Base-by-base conservation (phyloP, 2,113 vertebrate genomes). In the Melospiza georgiana region DNA sequence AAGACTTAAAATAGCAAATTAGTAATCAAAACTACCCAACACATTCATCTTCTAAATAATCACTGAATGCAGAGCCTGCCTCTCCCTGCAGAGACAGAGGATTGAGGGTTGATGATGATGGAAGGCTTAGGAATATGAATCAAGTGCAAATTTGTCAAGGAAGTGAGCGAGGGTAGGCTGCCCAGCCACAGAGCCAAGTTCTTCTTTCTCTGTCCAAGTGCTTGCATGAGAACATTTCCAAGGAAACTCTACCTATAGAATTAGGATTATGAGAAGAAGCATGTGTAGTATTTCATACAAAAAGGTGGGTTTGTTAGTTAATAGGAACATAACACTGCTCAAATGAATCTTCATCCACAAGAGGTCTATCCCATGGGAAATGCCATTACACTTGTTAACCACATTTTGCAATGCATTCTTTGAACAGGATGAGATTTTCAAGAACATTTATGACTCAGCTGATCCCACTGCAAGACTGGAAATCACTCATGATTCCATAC, bases 1-100 rank as follows among this genome's bases (percentile, higher is more conserved):
- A 1, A 2, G 57, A 82, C 94, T 97, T 96, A 97, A 98, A 98
- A 98, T 97, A 98, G 97, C 95, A 97, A 93, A 97, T 97, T 90
- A 94, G 62, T 95, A 98, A 96, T 90, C 94, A 97, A 96, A 97
- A 97, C 68, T 93, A 91, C 93, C 94, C 87, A 96, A 89, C 62
- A 92, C 89, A 96, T 91, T 96, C 79, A 95, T 93, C 96, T 96
- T 96, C 93, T 90, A 81, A 97, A 96, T 80, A 76, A 89, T 93
- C 44, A 24, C 84, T 84, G 55, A 90, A 81, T 87, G 43, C 84
- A 87, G 22, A 39, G 77, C 82, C 79, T 89, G 86, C 85, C 51
- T 96, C 67, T 84, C 79, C 43, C 71, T 3, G 0, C 46, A 65
- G 58, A 81, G 76, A 16, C 27, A 55, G 52, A 83, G 33, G 77